Conservation (phyloP, 2,888 invertebrate genomes). For the Xiphydria camelus region DNA sequence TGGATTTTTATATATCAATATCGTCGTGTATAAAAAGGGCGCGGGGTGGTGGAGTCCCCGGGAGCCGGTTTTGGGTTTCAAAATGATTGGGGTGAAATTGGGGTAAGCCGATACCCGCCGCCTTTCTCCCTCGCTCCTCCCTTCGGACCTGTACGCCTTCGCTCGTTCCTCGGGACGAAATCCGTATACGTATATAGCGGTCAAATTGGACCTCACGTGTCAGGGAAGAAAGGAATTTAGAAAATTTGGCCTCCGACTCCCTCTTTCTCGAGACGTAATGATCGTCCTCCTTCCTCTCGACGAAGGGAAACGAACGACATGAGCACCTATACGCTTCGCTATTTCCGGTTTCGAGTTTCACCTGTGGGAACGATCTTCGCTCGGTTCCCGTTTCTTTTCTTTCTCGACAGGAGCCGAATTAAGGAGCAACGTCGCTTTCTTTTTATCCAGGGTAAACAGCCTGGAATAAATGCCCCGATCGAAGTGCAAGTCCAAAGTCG, state of each 20-base stretch:
- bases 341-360: conserved; percentile 35
- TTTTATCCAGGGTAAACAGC: too few species aligned
- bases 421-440: too few species aligned
- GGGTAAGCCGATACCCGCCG: conserved; percentile 54
- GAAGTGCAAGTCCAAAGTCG: too few species aligned
- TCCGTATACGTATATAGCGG: conserved; percentile 23
- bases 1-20: conserved; percentile 45
- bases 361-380: conserved; percentile 22
- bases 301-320: neutral
- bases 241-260: conserved; percentile 19
- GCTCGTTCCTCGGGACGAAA: conserved; percentile 3
- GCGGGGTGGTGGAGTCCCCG: conserved; percentile 15
- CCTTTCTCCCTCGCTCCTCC: conserved; percentile 13
- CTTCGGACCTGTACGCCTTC: neutral
- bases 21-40: conserved; percentile 41
- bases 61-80: conserved; percentile 51
- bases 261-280: too few species aligned
- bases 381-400: too few species aligned
- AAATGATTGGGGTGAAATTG: conserved; percentile 57
- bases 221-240: conserved; percentile 31
- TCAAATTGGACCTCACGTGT: conserved; percentile 43
- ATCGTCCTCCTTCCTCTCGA: neutral
- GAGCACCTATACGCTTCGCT: conserved; percentile 1
- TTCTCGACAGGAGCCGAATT: too few species aligned
- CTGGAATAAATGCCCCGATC: too few species aligned